Conservation (phyloP, 1,140 invertebrate genomes). For the Eriocheir sinensis region DNA sequence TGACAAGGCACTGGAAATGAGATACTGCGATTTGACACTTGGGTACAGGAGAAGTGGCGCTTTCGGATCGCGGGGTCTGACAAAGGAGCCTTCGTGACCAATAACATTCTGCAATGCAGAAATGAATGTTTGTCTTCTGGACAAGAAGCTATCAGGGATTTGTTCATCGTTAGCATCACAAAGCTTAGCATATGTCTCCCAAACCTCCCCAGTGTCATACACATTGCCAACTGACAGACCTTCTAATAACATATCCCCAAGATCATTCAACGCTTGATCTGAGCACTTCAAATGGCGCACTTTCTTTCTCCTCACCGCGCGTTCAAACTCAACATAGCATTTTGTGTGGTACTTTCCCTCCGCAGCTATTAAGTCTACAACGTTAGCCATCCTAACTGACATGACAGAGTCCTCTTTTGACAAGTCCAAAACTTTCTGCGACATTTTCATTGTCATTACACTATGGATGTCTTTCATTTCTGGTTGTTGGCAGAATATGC, state of each 20-base stretch:
- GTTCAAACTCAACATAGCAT: constrained; percentile 7
- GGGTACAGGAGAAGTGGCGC: not conserved
- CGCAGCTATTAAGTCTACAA: constrained; percentile 2
- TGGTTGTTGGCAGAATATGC: not conserved
- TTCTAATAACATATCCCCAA: constrained; percentile 1
- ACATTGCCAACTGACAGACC: constrained; percentile 9
- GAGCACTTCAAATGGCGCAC: not conserved
- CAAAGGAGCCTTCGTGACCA: constrained; percentile 10
- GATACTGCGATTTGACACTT: not conserved
- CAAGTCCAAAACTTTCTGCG: not conserved
- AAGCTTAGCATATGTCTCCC: not conserved
- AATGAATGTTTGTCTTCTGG: not conserved
- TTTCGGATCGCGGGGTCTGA: not conserved
- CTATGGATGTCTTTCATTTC: not conserved
- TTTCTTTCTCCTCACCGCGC: not conserved
- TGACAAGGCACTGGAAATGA: constrained; percentile 10
- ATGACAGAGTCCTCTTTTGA: constrained; percentile 13
- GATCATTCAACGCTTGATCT: not conserved
- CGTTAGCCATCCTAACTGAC: not conserved
- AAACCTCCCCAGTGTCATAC: not conserved
- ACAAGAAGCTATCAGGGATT: not conserved
- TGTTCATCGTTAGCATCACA: not conserved
- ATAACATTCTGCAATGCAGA: not conserved
- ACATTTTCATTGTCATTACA: constrained; percentile 26
- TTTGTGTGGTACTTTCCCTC: not conserved